These are phyloP conservation scores for Choristoneura fumiferana DNA, from an alignment of 1,140 invertebrate species.

Conservation along the genomic window DNA sequence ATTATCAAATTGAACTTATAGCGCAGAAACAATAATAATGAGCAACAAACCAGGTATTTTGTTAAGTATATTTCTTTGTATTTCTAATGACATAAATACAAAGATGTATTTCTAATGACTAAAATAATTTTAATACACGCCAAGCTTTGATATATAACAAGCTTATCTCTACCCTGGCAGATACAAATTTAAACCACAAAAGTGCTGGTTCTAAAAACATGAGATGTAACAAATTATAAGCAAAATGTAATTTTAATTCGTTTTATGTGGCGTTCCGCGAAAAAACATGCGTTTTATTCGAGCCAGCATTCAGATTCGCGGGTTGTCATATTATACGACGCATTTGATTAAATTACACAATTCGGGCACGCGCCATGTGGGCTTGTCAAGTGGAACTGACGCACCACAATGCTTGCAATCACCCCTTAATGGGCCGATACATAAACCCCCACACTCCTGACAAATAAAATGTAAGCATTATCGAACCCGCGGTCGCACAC, in stretches of 20 bases:
- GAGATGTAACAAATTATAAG: not conserved
- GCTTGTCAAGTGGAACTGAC: constrained; percentile 21
- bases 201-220: no score
- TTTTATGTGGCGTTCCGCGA: not conserved
- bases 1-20: no score
- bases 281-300: not conserved
- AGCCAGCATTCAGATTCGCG: constrained; percentile 29
- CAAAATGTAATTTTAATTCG: not conserved
- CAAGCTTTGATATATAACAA: no score
- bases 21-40: no score
- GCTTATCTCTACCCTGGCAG: no score
- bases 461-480: constrained; percentile 4
- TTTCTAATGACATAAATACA: no score
- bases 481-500: not conserved
- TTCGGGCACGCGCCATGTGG: constrained; percentile 29
- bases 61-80: no score
- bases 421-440: constrained; percentile 10
- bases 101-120: no score
- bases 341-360: constrained; percentile 31
- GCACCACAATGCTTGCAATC: constrained; percentile 10
- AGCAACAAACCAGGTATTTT: no score
- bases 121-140: no score
- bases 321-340: constrained; percentile 20
- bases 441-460: not conserved
- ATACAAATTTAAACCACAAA: no score